Percentiles rank a stretch among this genome's conserved stretches.
These are phyloP conservation scores for Strix aluco DNA, from an alignment of 2,113 vertebrate genomes.

Conservation along the genomic window DNA sequence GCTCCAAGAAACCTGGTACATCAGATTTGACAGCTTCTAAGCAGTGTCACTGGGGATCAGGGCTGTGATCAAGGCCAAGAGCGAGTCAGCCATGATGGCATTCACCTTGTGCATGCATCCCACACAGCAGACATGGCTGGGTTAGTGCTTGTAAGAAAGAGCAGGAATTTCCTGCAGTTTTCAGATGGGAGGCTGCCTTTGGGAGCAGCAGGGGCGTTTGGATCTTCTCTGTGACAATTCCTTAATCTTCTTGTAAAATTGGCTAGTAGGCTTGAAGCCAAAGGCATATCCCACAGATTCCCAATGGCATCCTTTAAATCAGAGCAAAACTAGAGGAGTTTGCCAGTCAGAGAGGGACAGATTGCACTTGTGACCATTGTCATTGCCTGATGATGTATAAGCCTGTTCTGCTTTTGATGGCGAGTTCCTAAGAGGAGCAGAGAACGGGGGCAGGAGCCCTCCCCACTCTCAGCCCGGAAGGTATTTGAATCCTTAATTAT, in stretches of 20 bases:
- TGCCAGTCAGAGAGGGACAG: background rate
- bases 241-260: background rate
- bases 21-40: background rate
- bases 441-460: background rate
- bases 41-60: background rate
- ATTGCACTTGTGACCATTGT: background rate
- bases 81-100: background rate
- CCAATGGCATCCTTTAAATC: background rate
- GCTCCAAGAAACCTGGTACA: background rate
- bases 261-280: background rate
- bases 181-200: background rate
- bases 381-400: background rate
- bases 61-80: background rate
- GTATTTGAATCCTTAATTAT: background rate
- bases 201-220: background rate
- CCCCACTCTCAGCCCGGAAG: background rate
- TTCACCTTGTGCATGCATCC: background rate
- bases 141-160: background rate
- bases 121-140: background rate
- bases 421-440: background rate
- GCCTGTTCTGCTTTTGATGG: background rate
- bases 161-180: background rate
- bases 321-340: fast-evolving
- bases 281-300: background rate
- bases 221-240: background rate